phyloP scores from a whole-genome alignment of 2,888 invertebrate species.

The Drosophila lacicola region DNA sequence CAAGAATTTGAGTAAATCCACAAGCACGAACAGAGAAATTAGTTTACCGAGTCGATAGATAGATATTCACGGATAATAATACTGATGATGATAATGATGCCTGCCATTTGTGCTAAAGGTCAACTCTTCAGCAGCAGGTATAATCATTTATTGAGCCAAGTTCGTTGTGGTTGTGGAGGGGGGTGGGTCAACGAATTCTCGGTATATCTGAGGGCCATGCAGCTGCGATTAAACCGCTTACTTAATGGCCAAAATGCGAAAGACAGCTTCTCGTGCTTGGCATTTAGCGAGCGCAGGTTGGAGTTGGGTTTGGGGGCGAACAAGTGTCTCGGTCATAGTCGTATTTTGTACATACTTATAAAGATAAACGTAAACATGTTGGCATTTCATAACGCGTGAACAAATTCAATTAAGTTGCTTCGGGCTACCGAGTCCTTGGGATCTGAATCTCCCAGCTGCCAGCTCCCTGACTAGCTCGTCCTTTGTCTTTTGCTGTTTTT shows the following conservation, averaged over 20 bases:
- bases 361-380: constrained; percentile 53
- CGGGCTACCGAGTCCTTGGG: constrained; percentile 14
- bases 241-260: constrained; percentile 39
- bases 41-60: not conserved
- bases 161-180: not conserved
- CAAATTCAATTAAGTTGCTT: constrained; percentile 73
- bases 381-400: constrained; percentile 73
- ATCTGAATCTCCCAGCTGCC: not conserved
- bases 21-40: too few species aligned
- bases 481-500: constrained; percentile 45
- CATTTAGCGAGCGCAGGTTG: not conserved
- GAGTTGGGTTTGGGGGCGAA: constrained; percentile 15
- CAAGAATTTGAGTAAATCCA: too few species aligned
- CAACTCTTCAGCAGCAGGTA: constrained; percentile 15
- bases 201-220: constrained; percentile 14
- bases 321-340: constrained; percentile 34
- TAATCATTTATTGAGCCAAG: not conserved
- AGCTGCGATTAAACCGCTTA: constrained; percentile 44
- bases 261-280: constrained; percentile 8
- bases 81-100: not conserved
- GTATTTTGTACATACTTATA: constrained; percentile 33
- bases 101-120: constrained; percentile 1
- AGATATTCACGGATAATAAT: constrained; percentile 4
- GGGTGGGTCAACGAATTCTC: not conserved
- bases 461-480: not conserved